Percentiles rank a stretch among this genome's conserved stretches.
Conservation (phyloP, 2,888 invertebrate genomes). For the Globia sparganii region DNA sequence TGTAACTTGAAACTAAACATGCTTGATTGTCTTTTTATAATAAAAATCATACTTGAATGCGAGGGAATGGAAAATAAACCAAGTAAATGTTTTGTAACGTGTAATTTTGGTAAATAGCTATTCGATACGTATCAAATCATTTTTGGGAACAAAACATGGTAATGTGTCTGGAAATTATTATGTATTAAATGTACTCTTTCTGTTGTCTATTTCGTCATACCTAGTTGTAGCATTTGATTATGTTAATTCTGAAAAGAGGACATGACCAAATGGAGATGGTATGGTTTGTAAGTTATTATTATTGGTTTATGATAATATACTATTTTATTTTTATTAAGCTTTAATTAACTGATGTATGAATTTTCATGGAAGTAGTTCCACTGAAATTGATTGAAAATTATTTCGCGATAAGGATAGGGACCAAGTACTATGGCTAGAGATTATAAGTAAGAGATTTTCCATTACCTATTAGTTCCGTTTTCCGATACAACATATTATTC, state of each 20-base stretch:
- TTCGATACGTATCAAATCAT: slow-evolving; percentile 88
- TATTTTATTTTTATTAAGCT: not conserved
- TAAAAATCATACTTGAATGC: slow-evolving; percentile 85
- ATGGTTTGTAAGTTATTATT: not conserved
- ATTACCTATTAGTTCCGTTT: slow-evolving; percentile 39
- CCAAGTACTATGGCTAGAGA: not conserved
- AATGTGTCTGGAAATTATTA: slow-evolving; percentile 73
- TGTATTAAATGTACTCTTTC: slow-evolving; percentile 62
- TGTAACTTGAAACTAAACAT: slow-evolving; percentile 53
- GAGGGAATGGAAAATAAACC: slow-evolving; percentile 87
- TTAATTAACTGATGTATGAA: not conserved
- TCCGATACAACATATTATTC: slow-evolving; percentile 65
- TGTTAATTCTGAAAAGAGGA: slow-evolving; percentile 3
- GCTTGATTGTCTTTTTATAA: slow-evolving; percentile 77
- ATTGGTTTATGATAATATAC: not conserved
- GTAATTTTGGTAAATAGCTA: slow-evolving; percentile 89
- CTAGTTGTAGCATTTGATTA: slow-evolving; percentile 45
- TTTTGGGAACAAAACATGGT: slow-evolving; percentile 83
- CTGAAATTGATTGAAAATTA: not conserved
- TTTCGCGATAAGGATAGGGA: not conserved
- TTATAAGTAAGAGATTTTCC: slow-evolving; percentile 37
- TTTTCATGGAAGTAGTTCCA: not conserved
- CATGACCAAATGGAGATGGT: not conserved
- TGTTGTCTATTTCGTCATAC: slow-evolving; percentile 47
- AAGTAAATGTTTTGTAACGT: slow-evolving; percentile 85